phyloP scores from a whole-genome alignment of 1,140 invertebrate genomes.

The Teleopsis dalmanni region DNA sequence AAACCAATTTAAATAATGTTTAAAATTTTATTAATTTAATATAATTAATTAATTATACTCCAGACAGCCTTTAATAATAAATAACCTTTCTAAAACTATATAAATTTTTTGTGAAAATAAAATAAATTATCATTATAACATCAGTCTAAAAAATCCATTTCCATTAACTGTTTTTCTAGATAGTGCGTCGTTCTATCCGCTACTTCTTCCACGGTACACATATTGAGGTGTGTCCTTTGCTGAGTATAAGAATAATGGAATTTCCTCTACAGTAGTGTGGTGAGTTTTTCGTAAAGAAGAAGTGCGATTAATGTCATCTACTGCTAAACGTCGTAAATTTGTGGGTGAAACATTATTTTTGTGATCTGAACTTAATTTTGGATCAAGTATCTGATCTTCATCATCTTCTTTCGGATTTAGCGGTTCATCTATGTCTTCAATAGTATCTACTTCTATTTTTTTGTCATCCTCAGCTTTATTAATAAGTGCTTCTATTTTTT shows the following conservation, averaged over 20 bases:
- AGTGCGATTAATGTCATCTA: not conserved
- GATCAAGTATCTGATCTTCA: conserved; percentile 30
- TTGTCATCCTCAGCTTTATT: conserved; percentile 18
- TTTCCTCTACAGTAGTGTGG: conserved; percentile 37
- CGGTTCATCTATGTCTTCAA: conserved; percentile 28
- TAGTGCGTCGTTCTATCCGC: too few species aligned
- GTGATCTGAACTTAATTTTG: conserved; percentile 6
- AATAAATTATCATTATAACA: too few species aligned
- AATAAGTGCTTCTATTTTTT: conserved; percentile 35
- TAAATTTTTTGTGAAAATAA: too few species aligned
- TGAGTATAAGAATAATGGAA: conserved; percentile 34
- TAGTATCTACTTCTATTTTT: not conserved
- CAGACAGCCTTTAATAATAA: too few species aligned
- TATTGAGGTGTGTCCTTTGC: conserved; percentile 22
- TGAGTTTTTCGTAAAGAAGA: conserved; percentile 14
- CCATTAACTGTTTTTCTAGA: too few species aligned
- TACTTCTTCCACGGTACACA: not conserved
- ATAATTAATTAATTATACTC: too few species aligned
- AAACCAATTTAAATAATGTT: too few species aligned
- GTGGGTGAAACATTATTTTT: not conserved
- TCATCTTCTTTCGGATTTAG: conserved; percentile 31
- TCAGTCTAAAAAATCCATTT: too few species aligned
- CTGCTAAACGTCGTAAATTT: conserved; percentile 6
- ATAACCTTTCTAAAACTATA: too few species aligned
- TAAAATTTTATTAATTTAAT: too few species aligned